These are phyloP conservation scores for Cercopithecus mona DNA, from an alignment of 2,113 vertebrate genomes.

Conservation along the genomic window DNA sequence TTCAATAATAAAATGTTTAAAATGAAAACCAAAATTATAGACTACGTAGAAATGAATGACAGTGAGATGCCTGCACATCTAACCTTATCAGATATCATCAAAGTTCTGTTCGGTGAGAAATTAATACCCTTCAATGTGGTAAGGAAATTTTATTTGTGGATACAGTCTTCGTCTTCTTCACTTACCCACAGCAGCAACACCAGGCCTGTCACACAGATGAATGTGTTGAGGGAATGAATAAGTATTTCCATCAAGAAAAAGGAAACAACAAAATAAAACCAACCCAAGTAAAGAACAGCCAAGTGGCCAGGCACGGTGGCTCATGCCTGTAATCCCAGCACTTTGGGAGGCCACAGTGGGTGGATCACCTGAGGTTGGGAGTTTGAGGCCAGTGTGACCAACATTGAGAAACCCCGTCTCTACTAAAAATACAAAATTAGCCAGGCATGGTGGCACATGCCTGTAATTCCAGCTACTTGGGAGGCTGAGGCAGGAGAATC, in stretches of 20 bases:
- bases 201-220: not conserved
- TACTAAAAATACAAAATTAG: too few species aligned
- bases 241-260: not conserved
- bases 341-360: too few species aligned
- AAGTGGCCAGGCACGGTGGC: not conserved
- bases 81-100: not conserved
- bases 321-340: too few species aligned
- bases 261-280: conserved; percentile 6
- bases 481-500: too few species aligned
- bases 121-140: not conserved
- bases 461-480: too few species aligned
- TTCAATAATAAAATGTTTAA: conserved; percentile 57
- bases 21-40: not conserved
- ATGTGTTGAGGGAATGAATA: not conserved
- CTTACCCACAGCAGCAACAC: not conserved
- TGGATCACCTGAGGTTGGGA: rapidly evolving
- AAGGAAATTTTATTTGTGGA: not conserved
- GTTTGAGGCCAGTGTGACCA: too few species aligned
- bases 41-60: conserved; percentile 20
- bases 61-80: not conserved
- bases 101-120: conserved; percentile 6
- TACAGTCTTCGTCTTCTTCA: not conserved
- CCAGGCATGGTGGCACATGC: rapidly evolving
- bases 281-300: not conserved
- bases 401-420: too few species aligned